Base-by-base conservation (phyloP, 2,797 vertebrate species). In the Lagothrix lagotricha region DNA sequence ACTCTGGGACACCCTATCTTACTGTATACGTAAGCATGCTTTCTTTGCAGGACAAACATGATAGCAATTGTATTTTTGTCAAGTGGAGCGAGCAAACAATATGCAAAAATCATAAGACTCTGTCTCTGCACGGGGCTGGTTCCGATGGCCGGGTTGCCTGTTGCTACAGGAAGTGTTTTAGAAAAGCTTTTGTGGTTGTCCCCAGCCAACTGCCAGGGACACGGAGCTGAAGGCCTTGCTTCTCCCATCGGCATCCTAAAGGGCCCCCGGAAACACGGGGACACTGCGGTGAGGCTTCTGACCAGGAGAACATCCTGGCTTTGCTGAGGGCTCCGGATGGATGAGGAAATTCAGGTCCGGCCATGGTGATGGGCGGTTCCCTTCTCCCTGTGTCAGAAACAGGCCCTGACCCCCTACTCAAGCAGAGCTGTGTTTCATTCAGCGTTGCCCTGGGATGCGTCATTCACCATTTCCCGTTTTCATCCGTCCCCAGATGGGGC, bases 11-110 rank as follows among this genome's bases (percentile, higher is more conserved):
- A 4, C 50, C 36, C 88, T 13, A 0, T 22, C 72, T 54, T 5
- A 9, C 15, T n/a, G 12, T 4, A 9, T 0, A 22, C 1, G 1
- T 11, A 12, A 8, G 1, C 5, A 1, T 8, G 58, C 30, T 58
- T 33, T 17, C 76, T 93, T 57, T 64, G 46, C 0, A 13, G 1
- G 61, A 30, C 20, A 79, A 79, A 33, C 2, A 1, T 4, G 30
- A 81, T 3, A 36, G 30, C 0, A 44, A 33, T 4, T 39, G 1
- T 30, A 17, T 3, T 30, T 86, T 52, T 57, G 52, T 19, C 26
- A 84, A 73, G 50, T 39, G 24, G 14, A 39, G 22, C 33, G 41
- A 88, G 83, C 22, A 90, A 61, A 50, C 12, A 75, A 36, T 4
- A 14, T 30, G 2, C 44, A 72, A 30, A 61, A 41, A 15, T 85